phyloP scores from a whole-genome alignment of 2,113 vertebrate species.

The Rhombomys opimus region DNA sequence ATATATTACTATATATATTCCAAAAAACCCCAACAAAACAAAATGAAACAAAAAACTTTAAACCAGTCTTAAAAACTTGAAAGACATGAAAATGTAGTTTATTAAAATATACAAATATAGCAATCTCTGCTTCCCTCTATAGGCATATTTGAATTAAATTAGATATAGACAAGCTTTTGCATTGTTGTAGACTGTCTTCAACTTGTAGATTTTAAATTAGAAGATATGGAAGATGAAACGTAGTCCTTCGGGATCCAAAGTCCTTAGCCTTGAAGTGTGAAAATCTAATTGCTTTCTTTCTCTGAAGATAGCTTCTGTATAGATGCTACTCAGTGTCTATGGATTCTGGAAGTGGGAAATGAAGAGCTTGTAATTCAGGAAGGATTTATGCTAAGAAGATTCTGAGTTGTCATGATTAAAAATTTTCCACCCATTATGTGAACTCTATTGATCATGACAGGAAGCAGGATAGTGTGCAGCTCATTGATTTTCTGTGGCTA shows the following conservation, averaged over 20 bases:
- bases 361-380: conserved; percentile 81
- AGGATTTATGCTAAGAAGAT: conserved; percentile 86
- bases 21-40: too few species aligned
- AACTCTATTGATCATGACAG: conserved; percentile 88
- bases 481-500: conserved; percentile 89
- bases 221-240: conserved; percentile 54
- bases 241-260: conserved; percentile 75
- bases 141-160: background rate
- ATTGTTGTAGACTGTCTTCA: conserved; percentile 14
- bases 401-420: conserved; percentile 87
- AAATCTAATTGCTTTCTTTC: conserved; percentile 83
- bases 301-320: conserved; percentile 79
- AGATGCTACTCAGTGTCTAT: conserved; percentile 82
- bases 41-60: background rate
- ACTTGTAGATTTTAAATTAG: conserved; percentile 47
- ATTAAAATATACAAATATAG: background rate
- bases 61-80: background rate
- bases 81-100: conserved; percentile 3
- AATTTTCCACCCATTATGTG: conserved; percentile 88
- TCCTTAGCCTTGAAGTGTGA: conserved; percentile 81
- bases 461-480: conserved; percentile 87
- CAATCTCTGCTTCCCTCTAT: background rate
- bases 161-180: background rate
- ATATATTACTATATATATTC: too few species aligned
- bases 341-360: conserved; percentile 81